Base-by-base conservation (phyloP, 2,797 vertebrate genomes). In the Tolypeutes matacus region DNA sequence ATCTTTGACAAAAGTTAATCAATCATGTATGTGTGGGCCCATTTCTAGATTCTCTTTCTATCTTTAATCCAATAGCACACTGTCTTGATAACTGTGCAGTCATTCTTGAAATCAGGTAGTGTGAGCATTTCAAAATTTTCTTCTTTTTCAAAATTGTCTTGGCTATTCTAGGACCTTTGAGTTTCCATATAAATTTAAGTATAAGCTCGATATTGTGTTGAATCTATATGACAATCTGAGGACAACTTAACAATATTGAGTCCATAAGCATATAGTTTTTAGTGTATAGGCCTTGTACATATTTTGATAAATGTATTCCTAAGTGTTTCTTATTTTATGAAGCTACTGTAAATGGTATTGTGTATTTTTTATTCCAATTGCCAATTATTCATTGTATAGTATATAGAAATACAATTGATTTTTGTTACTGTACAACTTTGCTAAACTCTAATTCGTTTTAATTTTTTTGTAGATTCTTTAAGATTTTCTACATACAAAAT, bases 111-210 rank as follows among this genome's bases (percentile, higher is more conserved):
- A 77, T 49, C 25, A 36, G n/a, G 9, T 14, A 70, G 18, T 36
- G 21, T 27, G 56, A 62, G 21, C 9, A 5, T 4, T 23, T n/a
- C 9, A 42, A 90, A 81, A 82, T 82, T 72, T 91, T 81, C 46
- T 86, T 77, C 46, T 62, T 53, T 69, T 62, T 85, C 29, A 89
- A 75, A 88, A 89, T 36, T n/a, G 5, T n/a, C 75, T 81, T 75
- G 11, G n/a, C 60, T 70, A 64, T 83, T 87, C 49, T 84, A 87
- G 51, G 81, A 93, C 46, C 42, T 77, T 82, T 62, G 69, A 64
- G 56, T 88, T 93, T 95, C 65, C n/a, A 36, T n/a, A 85, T 51
- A 58, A 67, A 81, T 75, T 53, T 76, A 81, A 93, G 36, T 56
- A 86, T 83, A 56, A 72, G 49, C 25, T 82, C 49, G 53, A 58